These are phyloP conservation scores for Alviniconcha strummeri DNA, from an alignment of 2,888 invertebrate species.

Conservation along the genomic window DNA sequence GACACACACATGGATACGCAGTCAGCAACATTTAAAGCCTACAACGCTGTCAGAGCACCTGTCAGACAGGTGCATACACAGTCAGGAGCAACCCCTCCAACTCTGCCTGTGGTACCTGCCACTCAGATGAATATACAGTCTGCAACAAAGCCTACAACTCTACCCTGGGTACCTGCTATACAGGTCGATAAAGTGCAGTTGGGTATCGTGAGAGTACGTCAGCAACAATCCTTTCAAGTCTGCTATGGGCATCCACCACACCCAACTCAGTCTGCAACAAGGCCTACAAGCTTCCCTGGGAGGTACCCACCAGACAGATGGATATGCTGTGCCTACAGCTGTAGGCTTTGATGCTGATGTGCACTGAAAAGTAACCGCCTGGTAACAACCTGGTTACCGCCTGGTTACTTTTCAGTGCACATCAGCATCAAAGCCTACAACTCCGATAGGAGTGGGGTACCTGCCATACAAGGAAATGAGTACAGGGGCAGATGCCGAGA, in stretches of 20 bases:
- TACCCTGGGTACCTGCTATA: constrained; percentile 77
- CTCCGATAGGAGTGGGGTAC: constrained; percentile 74
- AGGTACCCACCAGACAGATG: constrained; percentile 71
- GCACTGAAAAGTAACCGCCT: no score
- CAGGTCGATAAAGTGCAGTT: no score
- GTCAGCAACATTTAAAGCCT: constrained; percentile 82
- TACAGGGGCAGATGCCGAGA: no score
- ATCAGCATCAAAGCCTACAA: constrained; percentile 76
- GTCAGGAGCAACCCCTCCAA: constrained; percentile 78
- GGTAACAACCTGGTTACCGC: no score
- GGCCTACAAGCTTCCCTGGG: constrained; percentile 74
- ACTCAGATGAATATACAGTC: not conserved
- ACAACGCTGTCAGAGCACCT: constrained; percentile 92
- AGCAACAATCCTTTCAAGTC: not conserved
- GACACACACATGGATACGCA: constrained; percentile 63
- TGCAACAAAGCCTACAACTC: not conserved
- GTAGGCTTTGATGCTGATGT: no score
- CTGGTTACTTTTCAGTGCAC: no score
- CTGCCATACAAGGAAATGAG: constrained; percentile 67
- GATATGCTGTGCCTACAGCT: no score
- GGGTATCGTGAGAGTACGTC: no score
- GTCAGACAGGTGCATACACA: not conserved
- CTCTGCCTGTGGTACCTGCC: constrained; percentile 89
- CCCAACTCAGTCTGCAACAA: not conserved
- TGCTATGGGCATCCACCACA: constrained; percentile 77